phyloP scores from a whole-genome alignment of 2,888 invertebrate species.

The Trachelus iudaicus region DNA sequence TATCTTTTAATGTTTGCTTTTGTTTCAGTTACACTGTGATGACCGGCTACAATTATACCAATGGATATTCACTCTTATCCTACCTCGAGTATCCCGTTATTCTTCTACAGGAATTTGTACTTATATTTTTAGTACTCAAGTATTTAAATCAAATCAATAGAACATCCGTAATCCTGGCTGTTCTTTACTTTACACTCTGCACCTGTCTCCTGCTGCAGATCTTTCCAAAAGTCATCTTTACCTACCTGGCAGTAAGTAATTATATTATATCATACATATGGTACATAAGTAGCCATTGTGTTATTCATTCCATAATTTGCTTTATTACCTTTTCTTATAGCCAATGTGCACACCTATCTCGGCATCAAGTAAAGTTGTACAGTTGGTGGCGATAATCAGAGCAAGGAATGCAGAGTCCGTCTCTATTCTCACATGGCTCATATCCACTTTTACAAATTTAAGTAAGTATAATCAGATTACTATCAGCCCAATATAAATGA shows the following conservation, averaged over 20 bases:
- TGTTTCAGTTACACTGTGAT: constrained; percentile 81
- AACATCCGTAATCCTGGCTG: constrained; percentile 45
- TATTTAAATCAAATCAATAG: constrained; percentile 72
- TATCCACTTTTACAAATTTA: constrained; percentile 83
- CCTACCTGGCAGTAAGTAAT: constrained; percentile 74
- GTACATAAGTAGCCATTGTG: background rate
- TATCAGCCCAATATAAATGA: background rate
- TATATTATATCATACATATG: background rate
- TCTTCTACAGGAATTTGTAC: constrained; percentile 78
- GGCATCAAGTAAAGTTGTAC: constrained; percentile 84
- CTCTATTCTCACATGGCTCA: constrained; percentile 83
- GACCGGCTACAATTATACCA: constrained; percentile 83
- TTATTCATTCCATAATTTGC: background rate
- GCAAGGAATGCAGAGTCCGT: constrained; percentile 81
- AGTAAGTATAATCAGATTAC: constrained; percentile 70
- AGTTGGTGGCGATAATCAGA: constrained; percentile 78
- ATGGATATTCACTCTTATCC: constrained; percentile 78
- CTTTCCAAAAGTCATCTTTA: constrained; percentile 67
- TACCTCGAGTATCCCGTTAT: constrained; percentile 89
- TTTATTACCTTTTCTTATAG: constrained; percentile 65
- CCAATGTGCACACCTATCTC: constrained; percentile 83
- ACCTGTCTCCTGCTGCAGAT: constrained; percentile 65
- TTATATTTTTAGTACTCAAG: constrained; percentile 78
- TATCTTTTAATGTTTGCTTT: constrained; percentile 18
- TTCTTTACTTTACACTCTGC: constrained; percentile 61